A percentile compares a stretch with the other conserved stretches of the same genome.
phyloP scores from a whole-genome alignment of 1,140 invertebrate species.

The Nasonia longicornis region DNA sequence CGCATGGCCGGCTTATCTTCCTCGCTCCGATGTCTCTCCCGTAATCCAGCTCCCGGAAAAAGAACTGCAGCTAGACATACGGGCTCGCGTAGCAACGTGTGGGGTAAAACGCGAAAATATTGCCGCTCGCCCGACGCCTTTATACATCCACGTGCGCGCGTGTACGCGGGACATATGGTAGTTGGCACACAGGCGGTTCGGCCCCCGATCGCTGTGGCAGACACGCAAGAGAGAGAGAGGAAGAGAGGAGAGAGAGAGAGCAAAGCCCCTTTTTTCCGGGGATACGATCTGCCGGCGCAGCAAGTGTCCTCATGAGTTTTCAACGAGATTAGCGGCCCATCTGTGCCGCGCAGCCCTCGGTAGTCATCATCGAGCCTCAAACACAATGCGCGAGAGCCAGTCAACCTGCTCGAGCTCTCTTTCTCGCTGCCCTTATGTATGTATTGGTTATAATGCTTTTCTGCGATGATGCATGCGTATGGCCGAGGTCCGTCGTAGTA shows the following conservation, averaged over 20 bases:
- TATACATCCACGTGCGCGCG: slow-evolving; percentile 46
- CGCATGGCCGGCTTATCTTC: slow-evolving; percentile 40
- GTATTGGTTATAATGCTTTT: background rate
- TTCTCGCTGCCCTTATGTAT: background rate
- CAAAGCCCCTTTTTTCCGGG: slow-evolving; percentile 23
- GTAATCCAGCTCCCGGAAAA: background rate
- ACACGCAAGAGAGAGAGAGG: background rate
- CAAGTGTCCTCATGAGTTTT: slow-evolving; percentile 70
- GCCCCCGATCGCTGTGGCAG: slow-evolving; percentile 18
- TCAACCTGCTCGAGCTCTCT: slow-evolving; percentile 61
- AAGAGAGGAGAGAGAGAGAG: background rate
- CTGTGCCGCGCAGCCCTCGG: slow-evolving; percentile 60
- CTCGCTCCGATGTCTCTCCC: background rate
- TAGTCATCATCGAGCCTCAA: slow-evolving; percentile 61
- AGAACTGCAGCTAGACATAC: background rate
- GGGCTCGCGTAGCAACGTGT: background rate
- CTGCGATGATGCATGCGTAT: slow-evolving; percentile 2
- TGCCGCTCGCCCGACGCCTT: background rate
- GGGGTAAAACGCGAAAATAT: slow-evolving; percentile 41
- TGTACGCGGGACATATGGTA: slow-evolving; percentile 70
- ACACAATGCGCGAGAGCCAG: slow-evolving; percentile 60
- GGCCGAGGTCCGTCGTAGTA: slow-evolving; percentile 4
- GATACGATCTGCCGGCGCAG: slow-evolving; percentile 27
- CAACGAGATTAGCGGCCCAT: slow-evolving; percentile 70
- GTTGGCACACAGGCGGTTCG: slow-evolving; percentile 55